A percentile compares a stretch with the other conserved stretches of the same genome.
Evolutionary conservation across 1,140 invertebrate genomes (phyloP).

Genomic region (Drosophila navojoa): DNA sequence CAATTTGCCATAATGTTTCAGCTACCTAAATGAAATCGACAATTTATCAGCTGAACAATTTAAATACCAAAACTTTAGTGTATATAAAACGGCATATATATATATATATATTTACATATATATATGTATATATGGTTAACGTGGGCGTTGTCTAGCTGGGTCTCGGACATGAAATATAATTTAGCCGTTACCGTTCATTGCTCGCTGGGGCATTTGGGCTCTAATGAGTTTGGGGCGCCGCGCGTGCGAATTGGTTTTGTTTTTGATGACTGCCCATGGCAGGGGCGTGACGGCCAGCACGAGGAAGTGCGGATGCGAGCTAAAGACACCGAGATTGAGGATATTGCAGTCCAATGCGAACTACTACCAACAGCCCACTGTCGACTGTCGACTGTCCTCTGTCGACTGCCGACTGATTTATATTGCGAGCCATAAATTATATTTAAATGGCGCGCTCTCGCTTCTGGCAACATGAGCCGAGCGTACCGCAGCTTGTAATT

Average conservation of each 20-base stretch:
- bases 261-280: constrained; percentile 46
- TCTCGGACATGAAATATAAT: constrained; percentile 38
- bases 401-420: constrained; percentile 49
- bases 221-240: constrained; percentile 53
- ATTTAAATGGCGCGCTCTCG: constrained; percentile 51
- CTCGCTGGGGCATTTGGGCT: constrained; percentile 32
- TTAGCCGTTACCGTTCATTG: constrained; percentile 44
- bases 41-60: constrained; percentile 39
- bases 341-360: constrained; percentile 36
- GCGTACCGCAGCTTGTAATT: constrained; percentile 47
- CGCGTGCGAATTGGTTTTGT: constrained; percentile 53
- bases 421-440: constrained; percentile 60
- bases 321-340: constrained; percentile 37
- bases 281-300: constrained; percentile 31
- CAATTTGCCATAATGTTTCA: neutral
- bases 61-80: constrained; percentile 12
- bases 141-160: neutral
- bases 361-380: constrained; percentile 21
- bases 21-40: constrained; percentile 20
- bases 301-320: neutral
- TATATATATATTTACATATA: neutral
- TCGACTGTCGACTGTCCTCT: neutral
- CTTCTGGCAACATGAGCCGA: constrained; percentile 23
- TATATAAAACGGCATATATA: neutral
- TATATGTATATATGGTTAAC: neutral